phyloP scores from a whole-genome alignment of 23 tunicate genomes.

The Clavelina lepadiformis region DNA sequence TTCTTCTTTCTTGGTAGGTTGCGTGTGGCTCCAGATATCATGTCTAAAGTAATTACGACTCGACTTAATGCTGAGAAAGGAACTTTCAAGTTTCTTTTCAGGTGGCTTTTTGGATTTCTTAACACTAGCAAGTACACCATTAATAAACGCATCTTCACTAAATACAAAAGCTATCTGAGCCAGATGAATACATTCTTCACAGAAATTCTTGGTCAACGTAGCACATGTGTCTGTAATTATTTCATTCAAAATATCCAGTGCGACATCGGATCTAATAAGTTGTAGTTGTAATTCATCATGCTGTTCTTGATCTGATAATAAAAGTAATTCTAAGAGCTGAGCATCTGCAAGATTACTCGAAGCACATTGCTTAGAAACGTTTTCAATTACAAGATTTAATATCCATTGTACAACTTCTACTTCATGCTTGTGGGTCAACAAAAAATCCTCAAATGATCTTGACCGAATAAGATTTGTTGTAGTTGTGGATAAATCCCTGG shows the following conservation, averaged over 20 bases:
- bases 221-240: constrained; percentile 17
- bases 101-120: constrained; percentile 9
- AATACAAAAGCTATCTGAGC: constrained; percentile 22
- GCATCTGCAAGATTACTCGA: constrained; percentile 7
- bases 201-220: constrained; percentile 5
- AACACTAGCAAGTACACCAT: constrained; percentile 5
- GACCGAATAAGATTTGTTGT: neutral
- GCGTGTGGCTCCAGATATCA: constrained; percentile 54
- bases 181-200: constrained; percentile 32
- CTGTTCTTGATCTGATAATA: constrained; percentile 34
- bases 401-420: constrained; percentile 27
- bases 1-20: constrained; percentile 20
- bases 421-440: constrained; percentile 20
- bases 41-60: constrained; percentile 15
- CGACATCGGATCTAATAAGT: constrained; percentile 10
- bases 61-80: constrained; percentile 26
- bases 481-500: neutral
- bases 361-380: constrained; percentile 16
- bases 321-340: constrained; percentile 12
- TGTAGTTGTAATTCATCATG: constrained; percentile 18
- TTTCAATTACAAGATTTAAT: constrained; percentile 19
- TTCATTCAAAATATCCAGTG: constrained; percentile 19
- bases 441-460: constrained; percentile 19
- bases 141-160: constrained; percentile 38
- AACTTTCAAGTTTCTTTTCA: constrained; percentile 25